Evolutionary conservation across 2,888 invertebrate genomes (phyloP).

Genomic region (Clistopyga incitator): DNA sequence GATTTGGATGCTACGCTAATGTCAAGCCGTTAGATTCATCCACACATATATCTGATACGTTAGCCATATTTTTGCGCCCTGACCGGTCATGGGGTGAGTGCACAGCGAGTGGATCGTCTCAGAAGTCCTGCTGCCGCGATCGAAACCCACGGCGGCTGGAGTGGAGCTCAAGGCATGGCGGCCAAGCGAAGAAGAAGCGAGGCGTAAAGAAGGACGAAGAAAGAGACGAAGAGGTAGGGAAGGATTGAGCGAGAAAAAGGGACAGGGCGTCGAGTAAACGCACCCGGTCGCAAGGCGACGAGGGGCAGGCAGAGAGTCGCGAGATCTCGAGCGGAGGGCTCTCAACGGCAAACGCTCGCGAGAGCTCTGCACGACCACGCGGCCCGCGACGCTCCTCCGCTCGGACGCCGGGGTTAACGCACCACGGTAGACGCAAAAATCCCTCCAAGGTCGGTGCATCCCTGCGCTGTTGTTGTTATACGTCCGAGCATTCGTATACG

Average conservation of each 20-base stretch:
- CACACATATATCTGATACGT: slow-evolving; percentile 5
- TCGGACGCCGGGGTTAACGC: slow-evolving; percentile 79
- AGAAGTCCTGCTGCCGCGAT: slow-evolving; percentile 10
- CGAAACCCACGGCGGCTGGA: neutral
- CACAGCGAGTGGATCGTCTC: slow-evolving; percentile 32
- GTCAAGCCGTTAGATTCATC: slow-evolving; percentile 8
- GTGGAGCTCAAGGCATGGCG: slow-evolving; percentile 24
- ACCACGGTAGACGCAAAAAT: slow-evolving; percentile 84
- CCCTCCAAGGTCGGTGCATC: slow-evolving; percentile 84
- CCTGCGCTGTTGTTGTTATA: slow-evolving; percentile 72
- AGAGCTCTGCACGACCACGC: slow-evolving; percentile 51
- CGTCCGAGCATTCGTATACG: slow-evolving; percentile 53
- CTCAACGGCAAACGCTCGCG: slow-evolving; percentile 48
- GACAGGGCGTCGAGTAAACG: slow-evolving; percentile 58
- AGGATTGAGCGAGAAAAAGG: slow-evolving; percentile 63
- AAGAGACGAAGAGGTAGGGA: slow-evolving; percentile 57
- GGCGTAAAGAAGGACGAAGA: slow-evolving; percentile 58
- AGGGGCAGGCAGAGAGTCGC: slow-evolving; percentile 48
- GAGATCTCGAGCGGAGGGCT: slow-evolving; percentile 63
- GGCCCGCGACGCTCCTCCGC: slow-evolving; percentile 66
- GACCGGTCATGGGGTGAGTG: slow-evolving; percentile 39
- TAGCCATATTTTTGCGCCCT: slow-evolving; percentile 26
- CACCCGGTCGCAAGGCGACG: slow-evolving; percentile 54
- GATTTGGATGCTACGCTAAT: slow-evolving; percentile 12
- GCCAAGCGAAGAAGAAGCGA: slow-evolving; percentile 53